Conservation (phyloP, 2,888 invertebrate species). For the Autographa pulchrina region DNA sequence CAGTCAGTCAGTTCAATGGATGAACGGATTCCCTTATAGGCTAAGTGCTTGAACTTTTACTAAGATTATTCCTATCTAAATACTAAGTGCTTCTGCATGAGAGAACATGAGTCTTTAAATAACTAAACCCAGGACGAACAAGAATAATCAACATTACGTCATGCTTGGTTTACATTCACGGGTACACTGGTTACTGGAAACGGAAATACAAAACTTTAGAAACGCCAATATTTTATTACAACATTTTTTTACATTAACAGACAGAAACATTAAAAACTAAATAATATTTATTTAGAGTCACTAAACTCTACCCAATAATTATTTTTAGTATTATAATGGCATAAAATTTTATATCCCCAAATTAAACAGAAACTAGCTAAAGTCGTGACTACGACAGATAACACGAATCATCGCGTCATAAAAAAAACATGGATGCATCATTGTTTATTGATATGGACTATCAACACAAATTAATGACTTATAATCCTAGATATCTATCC, state of each 20-base stretch:
- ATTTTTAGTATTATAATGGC: conserved; percentile 25
- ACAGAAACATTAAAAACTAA: not conserved
- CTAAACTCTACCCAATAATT: conserved; percentile 1
- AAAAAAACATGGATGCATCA: conserved; percentile 44
- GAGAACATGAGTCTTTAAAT: not conserved
- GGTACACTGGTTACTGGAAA: not conserved
- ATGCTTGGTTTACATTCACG: not conserved
- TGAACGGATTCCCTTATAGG: not conserved
- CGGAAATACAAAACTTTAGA: not conserved
- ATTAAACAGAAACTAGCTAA: conserved; percentile 30
- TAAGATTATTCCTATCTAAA: not conserved
- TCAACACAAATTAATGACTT: conserved; percentile 43
- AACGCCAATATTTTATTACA: not conserved
- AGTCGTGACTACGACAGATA: conserved; percentile 56
- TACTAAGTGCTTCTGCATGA: not conserved
- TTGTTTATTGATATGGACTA: conserved; percentile 42
- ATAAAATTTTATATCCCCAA: conserved; percentile 44
- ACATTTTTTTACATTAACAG: not conserved
- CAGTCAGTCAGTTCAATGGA: conserved; percentile 7
- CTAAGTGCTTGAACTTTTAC: not conserved
- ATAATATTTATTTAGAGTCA: conserved; percentile 4
- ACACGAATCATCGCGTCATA: conserved; percentile 33
- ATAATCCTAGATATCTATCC: conserved; percentile 38
- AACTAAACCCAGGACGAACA: not conserved
- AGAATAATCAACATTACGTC: not conserved